These are phyloP conservation scores for Calycopis cecrops DNA, from an alignment of 1,140 invertebrate genomes.

Conservation along the genomic window DNA sequence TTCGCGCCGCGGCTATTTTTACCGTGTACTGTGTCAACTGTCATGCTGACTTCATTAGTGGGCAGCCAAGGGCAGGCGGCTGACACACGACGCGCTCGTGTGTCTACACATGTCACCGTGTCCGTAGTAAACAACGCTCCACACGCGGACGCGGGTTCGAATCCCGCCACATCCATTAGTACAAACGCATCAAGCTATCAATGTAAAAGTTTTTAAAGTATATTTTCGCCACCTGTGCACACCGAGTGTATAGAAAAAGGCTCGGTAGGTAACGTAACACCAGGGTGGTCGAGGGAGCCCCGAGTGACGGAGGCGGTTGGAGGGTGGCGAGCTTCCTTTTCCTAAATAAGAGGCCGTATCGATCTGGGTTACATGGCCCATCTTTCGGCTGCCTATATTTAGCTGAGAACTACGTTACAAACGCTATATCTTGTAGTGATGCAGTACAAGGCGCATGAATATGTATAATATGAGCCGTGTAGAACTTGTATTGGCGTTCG, in stretches of 20 bases:
- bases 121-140: too few species aligned
- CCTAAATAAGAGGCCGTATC: slow-evolving; percentile 3
- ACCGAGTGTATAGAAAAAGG: too few species aligned
- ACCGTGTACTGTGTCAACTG: slow-evolving; percentile 4
- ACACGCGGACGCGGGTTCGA: too few species aligned
- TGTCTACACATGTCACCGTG: too few species aligned
- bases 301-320: neutral
- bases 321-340: slow-evolving; percentile 1
- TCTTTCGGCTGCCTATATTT: slow-evolving; percentile 2
- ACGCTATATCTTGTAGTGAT: too few species aligned
- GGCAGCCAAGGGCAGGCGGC: slow-evolving; percentile 2
- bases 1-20: slow-evolving; percentile 2
- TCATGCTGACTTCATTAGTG: slow-evolving; percentile 6
- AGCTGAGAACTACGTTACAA: neutral
- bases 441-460: too few species aligned
- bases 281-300: neutral
- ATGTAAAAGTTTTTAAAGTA: too few species aligned
- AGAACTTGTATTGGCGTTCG: too few species aligned
- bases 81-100: neutral
- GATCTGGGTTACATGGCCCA: neutral
- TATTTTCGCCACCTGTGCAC: too few species aligned
- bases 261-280: neutral
- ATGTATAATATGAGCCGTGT: too few species aligned
- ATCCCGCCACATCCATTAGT: too few species aligned
- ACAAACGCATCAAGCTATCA: too few species aligned